Evolutionary conservation across 2,113 vertebrate species (phyloP), one percentile per base, ranked within the genome.

Genomic region (Phylloscopus whistleri): DNA sequence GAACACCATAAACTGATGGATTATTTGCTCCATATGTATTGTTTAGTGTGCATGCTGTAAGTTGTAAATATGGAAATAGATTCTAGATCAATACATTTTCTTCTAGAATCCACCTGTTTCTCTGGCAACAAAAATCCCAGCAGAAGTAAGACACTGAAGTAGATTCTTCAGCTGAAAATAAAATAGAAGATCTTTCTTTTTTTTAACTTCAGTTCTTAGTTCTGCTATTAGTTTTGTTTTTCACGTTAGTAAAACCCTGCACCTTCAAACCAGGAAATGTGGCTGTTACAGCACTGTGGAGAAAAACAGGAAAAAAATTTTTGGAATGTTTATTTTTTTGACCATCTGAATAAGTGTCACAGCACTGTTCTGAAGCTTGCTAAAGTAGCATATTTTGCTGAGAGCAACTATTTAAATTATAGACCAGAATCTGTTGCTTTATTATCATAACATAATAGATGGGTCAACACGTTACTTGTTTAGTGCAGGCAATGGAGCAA

Each of bases 321-420:
- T 60, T 49, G 30, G 13, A 58, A 30, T 76, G 5, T 84, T 96
- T 91, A 7, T 44, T 66, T 92, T 92, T 79, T 79, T 84, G 5
- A 43, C 37, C 44, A 21, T 85, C 41, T 85, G 74, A 95, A 77
- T 94, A 91, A 41, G 37, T 30, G 51, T 83, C n/a, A 39, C 16
- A 70, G 67, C 63, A 52, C 51, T 82, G 62, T 89, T 91, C 67
- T 63, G 62, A 88, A 93, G 55, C 48, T 88, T 90, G 58, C 66
- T 78, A 81, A 81, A 84, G 66, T 43, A 82, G 41, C 16, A 15
- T 87, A n/a, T 90, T 89, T 91, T 90, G 26, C 78, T 83, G 73
- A 76, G 23, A 93, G 26, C 33, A 94, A 79, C 79, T 70, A 82
- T 91, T 94, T 93, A 96, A 95, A 93, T 93, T 89, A 67, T 27